Evolutionary conservation across 2,797 vertebrate genomes (phyloP), one percentile per base, ranked within the genome.

Genomic region (Macropus fuliginosus): DNA sequence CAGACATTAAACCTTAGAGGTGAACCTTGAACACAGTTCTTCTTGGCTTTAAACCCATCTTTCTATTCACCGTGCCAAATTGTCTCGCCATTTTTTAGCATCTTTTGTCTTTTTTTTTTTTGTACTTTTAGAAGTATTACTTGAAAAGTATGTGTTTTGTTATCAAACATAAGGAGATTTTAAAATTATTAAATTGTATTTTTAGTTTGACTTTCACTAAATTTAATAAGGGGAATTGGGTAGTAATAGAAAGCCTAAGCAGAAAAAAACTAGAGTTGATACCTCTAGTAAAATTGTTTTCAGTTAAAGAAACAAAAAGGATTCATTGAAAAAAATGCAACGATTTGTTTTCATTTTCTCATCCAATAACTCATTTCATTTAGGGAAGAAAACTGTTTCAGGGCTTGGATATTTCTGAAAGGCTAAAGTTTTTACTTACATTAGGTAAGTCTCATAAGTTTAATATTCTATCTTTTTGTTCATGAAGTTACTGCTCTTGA

Each of bases 331-430:
- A 93, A 94, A 92, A 3, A 21, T 92, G 29, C 89, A 92, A 93
- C 62, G 93, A 27, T 94, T 97, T 94, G 91, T 12, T 96, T 90
- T 96, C 11, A 50, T 96, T 95, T 93, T 90, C 29, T 28, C 34
- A 62, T 96, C 24, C 54, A 54, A 93, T 95, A 52, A 52, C 96
- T 93, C 95, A 18, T 87, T 95, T 92, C 94, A 50, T 96, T 96
- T 98, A 99, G 99, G 99, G 99, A 59, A 99, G 99, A 98, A 99
- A 99, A 97, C 98, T 99, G 95, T 99, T 99, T 98, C 99, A 99
- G 97, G 99, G 99, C 97, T 99, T 99, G 97, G 99, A 99, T 95
- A 99, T 99, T 98, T 99, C 99, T 81, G 99, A 99, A 98, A 99
- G 99, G 98, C 52, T 99, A 96, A 99, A 99, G 98, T 99, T 99